These are phyloP conservation scores for Cydia amplana DNA, from an alignment of 1,140 invertebrate species.

Conservation along the genomic window DNA sequence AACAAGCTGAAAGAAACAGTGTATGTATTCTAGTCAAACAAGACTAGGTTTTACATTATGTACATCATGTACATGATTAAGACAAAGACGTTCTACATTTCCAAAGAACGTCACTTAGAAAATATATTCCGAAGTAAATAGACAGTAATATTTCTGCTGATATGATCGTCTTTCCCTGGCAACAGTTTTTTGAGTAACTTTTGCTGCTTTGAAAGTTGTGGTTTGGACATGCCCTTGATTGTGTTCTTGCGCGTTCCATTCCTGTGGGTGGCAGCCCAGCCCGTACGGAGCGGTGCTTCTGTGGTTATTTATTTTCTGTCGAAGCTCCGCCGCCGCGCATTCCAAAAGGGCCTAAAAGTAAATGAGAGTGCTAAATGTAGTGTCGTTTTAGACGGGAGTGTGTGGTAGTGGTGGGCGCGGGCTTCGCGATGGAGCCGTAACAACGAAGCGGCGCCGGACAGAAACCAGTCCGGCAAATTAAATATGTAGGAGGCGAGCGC, in stretches of 20 bases:
- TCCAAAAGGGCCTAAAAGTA: not conserved
- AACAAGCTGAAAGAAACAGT: no score
- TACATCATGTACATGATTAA: no score
- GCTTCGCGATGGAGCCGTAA: slow-evolving; percentile 69
- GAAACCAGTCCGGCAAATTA: slow-evolving; percentile 77
- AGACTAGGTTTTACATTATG: no score
- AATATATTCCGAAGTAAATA: no score
- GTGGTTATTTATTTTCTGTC: slow-evolving; percentile 16
- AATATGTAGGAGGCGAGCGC: slow-evolving; percentile 76
- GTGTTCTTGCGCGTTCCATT: not conserved
- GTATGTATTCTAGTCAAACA: no score
- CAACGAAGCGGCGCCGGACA: slow-evolving; percentile 67
- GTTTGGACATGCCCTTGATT: not conserved
- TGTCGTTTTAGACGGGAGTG: slow-evolving; percentile 1
- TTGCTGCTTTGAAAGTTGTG: not conserved
- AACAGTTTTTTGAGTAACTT: not conserved
- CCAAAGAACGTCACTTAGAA: no score
- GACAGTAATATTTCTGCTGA: no score
- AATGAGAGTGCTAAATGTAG: not conserved
- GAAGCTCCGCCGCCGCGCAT: not conserved
- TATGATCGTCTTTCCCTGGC: no score
- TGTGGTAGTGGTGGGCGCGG: slow-evolving; percentile 37
- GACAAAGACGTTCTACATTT: no score
- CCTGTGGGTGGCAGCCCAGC: slow-evolving; percentile 3
- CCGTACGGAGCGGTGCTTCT: slow-evolving; percentile 17